Evolutionary conservation across 2,797 vertebrate genomes (phyloP), one percentile per base, ranked within the genome.

Genomic region (Hoplostethus atlanticus): DNA sequence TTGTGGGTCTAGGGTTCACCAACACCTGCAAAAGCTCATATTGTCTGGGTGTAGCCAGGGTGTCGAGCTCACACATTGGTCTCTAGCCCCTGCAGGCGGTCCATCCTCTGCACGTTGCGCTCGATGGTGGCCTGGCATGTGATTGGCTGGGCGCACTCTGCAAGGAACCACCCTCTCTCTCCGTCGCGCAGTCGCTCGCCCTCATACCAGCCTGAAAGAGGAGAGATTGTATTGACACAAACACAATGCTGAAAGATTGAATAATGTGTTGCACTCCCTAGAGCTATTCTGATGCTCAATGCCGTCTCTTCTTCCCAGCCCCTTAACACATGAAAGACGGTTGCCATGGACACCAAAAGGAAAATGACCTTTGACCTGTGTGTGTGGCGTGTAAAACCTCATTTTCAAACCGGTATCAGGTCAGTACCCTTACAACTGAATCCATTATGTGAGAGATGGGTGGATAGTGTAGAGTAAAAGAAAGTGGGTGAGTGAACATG

Each of bases 91-190:
- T 99, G 96, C 66, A 99, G 90, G 8, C 97, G 98, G 51, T 97
- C 96, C 97, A 98, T 98, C 66, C 97, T 92, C 87, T 99, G 97
- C 96, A 99, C 94, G 81, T 99, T 99, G 90, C 96, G 96, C 79
- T 98, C 95, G 0, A 99, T 96, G 0, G 97, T 97, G 62, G 95
- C 96, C 61, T 93, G 95, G 79, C 98, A 99, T 0, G 97, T 99
- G 90, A 99, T 99, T 42, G 92, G 94, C 81, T 93, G 90, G 9
- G 96, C 96, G 6, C 97, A 99, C 64, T 98, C 97, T 0, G 91
- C 86, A 0, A 96, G 96, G 85, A 99, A 99, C 98, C 98, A 99
- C 2, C 98, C 98, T 48, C 94, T 86, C 54, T 96, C 96, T 0
- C 97, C 97, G 0, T 99, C 98, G 5, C 97, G 95, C 72, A 99